These are phyloP conservation scores for Aplochiton taeniatus DNA, from an alignment of 2,797 vertebrate genomes.

Conservation along the genomic window DNA sequence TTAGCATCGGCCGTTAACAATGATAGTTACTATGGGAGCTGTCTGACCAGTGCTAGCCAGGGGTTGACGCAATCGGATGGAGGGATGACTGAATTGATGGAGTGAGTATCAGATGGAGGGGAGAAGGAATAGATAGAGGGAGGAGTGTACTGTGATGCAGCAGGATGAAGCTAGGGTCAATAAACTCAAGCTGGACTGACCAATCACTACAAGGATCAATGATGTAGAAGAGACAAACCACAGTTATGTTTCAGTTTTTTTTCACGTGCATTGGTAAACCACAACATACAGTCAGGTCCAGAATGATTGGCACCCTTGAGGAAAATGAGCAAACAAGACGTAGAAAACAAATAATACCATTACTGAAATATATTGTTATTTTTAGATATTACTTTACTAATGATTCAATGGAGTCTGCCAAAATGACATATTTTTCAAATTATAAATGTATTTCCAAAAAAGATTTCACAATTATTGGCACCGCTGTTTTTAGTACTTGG, in stretches of 20 bases:
- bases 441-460: too few relatives aligned
- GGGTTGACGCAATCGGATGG: neutral
- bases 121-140: neutral
- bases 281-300: too few relatives aligned
- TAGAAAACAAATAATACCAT: too few relatives aligned
- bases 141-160: slow-evolving; percentile 11
- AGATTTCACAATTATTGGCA: too few relatives aligned
- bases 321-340: too few relatives aligned
- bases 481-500: too few relatives aligned
- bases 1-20: neutral
- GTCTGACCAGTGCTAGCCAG: neutral
- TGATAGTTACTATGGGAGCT: neutral
- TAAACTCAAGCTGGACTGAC: slow-evolving; percentile 12
- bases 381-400: too few relatives aligned
- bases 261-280: too few relatives aligned
- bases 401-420: too few relatives aligned
- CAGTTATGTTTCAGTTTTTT: slow-evolving; percentile 17
- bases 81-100: neutral
- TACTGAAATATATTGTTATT: too few relatives aligned
- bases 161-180: neutral
- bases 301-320: too few relatives aligned
- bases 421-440: too few relatives aligned
- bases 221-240: neutral
- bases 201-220: slow-evolving; percentile 1
- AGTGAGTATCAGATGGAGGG: neutral